Evolutionary conservation across 1,140 invertebrate genomes (phyloP), one percentile per base, ranked within the genome.

Genomic region (Sminthurides bifidus): DNA sequence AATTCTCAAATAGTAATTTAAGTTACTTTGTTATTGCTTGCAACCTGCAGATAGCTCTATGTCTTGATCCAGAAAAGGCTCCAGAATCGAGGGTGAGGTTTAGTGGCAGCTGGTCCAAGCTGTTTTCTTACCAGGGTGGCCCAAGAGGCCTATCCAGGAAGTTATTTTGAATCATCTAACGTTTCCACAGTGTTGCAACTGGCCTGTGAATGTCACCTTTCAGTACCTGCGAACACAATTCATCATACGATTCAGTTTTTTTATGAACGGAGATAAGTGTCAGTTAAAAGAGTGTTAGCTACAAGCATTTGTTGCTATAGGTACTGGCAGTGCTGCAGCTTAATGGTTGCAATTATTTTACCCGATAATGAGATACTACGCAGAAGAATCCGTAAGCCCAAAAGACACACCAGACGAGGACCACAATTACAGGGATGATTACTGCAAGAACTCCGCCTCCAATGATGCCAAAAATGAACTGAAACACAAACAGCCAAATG

Each of bases 171-270:
- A n/a, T n/a, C n/a, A n/a, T n/a, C n/a, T 33, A 51, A 15, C 48
- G 35, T 5, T 44, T 35, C 27, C 50, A 58, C 4, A 58, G 17
- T 17, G 56, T 51, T 1, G 62, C 53, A 1, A 64, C 62, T 8
- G 62, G 62, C 12, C 55, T 40, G 44, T 64, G 62, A 40, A 64
- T 64, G 38, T 64, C 62, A 49, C 62, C 62, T 56, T 64, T 64
- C 21, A 64, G 54, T 48, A 64, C 52, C 62, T 64, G 43, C 26
- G 0, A 46, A 37, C 30, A 30, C n/a, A 51, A 24, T 31, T 44
- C 24, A 14, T 30, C 40, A 52, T 5, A 17, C 8, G 43, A 29
- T 33, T 45, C 2, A 48, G 26, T n/a, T 10, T 6, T n/a, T 33
- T 17, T 2, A 26, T 21, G 21, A 46, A 19, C 4, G 44, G 5